Evolutionary conservation across 2,113 vertebrate species (phyloP).

Genomic region (Albula glossodonta): DNA sequence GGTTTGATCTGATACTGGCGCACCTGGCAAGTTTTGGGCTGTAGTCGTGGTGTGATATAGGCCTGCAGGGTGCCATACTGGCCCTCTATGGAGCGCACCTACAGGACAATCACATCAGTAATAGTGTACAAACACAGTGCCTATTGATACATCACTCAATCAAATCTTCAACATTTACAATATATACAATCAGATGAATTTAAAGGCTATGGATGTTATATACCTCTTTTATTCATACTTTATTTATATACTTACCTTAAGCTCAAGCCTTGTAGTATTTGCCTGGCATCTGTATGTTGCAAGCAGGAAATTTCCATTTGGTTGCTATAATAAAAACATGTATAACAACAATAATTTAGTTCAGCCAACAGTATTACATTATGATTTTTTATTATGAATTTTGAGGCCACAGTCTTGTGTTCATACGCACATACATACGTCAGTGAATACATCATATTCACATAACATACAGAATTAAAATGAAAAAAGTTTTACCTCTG

Average conservation of each 20-base stretch:
- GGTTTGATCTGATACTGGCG: conserved; percentile 94
- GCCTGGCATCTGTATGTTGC: conserved; percentile 96
- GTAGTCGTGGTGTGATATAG: conserved; percentile 91
- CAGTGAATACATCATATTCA: neutral
- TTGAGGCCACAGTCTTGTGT: neutral
- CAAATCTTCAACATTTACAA: neutral
- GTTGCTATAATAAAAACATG: conserved; percentile 60
- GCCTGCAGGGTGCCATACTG: conserved; percentile 94
- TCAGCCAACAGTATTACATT: neutral
- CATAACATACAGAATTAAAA: neutral
- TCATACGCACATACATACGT: neutral
- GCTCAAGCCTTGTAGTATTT: conserved; percentile 91
- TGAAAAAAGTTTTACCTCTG: conserved; percentile 75
- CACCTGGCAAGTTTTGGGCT: conserved; percentile 94
- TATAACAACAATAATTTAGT: neutral
- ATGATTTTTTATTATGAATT: neutral
- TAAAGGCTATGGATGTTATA: neutral
- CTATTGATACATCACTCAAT: neutral
- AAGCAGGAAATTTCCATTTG: conserved; percentile 92
- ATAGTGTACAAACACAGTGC: neutral
- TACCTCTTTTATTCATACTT: too few relatives aligned
- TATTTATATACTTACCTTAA: conserved; percentile 78
- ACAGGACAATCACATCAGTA: neutral
- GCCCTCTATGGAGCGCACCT: conserved; percentile 96
- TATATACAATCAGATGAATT: neutral